Percentiles rank a stretch among this genome's conserved stretches.
Evolutionary conservation across 2,888 invertebrate species (phyloP).

Genomic region (Diaphora mendica): DNA sequence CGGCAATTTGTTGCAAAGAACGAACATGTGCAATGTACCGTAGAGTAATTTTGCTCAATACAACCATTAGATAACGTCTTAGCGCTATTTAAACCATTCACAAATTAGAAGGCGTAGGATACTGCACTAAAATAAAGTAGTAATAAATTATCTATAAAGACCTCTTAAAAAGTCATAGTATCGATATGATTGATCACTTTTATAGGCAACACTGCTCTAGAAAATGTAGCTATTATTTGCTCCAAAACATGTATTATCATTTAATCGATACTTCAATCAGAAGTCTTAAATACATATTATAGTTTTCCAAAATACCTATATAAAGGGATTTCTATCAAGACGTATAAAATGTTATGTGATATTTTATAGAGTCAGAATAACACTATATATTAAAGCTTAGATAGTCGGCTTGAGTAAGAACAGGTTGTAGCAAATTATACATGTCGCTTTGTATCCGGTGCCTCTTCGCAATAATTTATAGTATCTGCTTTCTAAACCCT

Average conservation of each 20-base stretch:
- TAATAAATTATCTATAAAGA: conserved; percentile 72
- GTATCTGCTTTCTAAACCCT: conserved; percentile 74
- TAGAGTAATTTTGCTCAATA: conserved; percentile 44
- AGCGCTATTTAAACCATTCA: conserved; percentile 69
- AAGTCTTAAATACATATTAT: conserved; percentile 66
- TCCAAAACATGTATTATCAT: background rate
- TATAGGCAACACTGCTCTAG: conserved; percentile 57
- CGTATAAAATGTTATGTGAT: conserved; percentile 48
- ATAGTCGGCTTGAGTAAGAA: conserved; percentile 56
- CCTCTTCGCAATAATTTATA: conserved; percentile 77
- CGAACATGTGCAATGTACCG: conserved; percentile 7
- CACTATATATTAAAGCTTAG: conserved; percentile 46
- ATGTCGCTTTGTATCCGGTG: conserved; percentile 71
- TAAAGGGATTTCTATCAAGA: conserved; percentile 45
- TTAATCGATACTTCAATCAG: conserved; percentile 25
- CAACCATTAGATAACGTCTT: conserved; percentile 69
- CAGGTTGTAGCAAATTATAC: conserved; percentile 77
- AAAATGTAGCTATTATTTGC: background rate
- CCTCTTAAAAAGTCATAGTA: conserved; percentile 56
- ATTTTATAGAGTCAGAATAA: conserved; percentile 51
- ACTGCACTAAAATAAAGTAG: conserved; percentile 62
- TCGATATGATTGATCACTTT: conserved; percentile 73
- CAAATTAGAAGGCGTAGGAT: conserved; percentile 61
- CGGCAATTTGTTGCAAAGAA: conserved; percentile 26
- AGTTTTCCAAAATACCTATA: conserved; percentile 69